These are phyloP conservation scores for Litoditis marina DNA, from an alignment of 2,888 invertebrate species.

Conservation along the genomic window DNA sequence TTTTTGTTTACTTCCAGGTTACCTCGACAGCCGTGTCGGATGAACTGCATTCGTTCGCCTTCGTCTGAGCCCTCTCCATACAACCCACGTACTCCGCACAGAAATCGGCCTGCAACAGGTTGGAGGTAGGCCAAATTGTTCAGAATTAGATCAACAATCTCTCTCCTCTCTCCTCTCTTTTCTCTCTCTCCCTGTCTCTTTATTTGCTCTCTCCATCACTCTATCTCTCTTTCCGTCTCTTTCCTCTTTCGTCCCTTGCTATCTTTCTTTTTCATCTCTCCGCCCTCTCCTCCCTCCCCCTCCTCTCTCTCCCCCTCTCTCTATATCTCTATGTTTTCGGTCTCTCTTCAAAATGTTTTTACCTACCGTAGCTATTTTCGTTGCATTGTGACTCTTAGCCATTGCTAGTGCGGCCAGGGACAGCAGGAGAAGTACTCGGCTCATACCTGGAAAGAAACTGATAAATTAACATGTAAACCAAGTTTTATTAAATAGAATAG, in stretches of 20 bases:
- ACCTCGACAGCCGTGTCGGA: conserved; percentile 12
- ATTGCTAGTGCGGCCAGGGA: conserved; percentile 1
- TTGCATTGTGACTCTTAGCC: conserved; percentile 13
- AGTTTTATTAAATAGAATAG: too few relatives aligned
- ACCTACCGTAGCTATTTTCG: not conserved
- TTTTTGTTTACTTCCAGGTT: too few relatives aligned
- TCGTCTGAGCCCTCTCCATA: conserved; percentile 16
- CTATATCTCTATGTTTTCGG: not conserved
- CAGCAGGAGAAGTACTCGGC: conserved; percentile 7
- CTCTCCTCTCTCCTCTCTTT: too few relatives aligned
- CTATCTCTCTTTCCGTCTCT: not conserved
- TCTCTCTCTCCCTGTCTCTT: not conserved
- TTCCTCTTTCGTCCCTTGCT: too few relatives aligned
- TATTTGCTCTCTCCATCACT: not conserved
- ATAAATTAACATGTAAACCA: too few relatives aligned
- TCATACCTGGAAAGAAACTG: conserved; percentile 13
- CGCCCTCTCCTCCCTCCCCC: too few relatives aligned
- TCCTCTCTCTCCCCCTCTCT: too few relatives aligned
- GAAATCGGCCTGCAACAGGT: conserved; percentile 7
- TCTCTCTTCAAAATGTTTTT: not conserved
- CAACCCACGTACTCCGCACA: conserved; percentile 14
- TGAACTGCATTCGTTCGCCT: conserved; percentile 12
- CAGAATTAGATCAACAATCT: not conserved
- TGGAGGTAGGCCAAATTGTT: not conserved
- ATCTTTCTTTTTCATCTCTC: too few relatives aligned